Evolutionary conservation across 2,888 invertebrate species (phyloP), one percentile per base, ranked within the genome.

Genomic region (Dermolepida albohirtum): DNA sequence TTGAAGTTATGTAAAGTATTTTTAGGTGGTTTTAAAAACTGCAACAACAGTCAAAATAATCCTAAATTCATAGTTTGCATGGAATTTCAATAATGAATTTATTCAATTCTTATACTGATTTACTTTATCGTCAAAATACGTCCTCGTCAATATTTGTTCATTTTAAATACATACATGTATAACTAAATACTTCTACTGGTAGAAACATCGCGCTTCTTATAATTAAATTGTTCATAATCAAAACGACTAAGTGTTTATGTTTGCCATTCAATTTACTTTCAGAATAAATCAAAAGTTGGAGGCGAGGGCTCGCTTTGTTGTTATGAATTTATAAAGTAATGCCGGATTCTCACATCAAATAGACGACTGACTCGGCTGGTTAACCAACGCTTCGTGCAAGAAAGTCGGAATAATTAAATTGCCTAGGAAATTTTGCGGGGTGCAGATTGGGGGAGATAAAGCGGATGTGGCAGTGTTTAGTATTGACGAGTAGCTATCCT

Each of bases 181-280:
- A n/a, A n/a, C n/a, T 22, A 22, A 2, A 34, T 17, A 14, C 4
- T 49, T 16, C 22, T 8, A 49, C n/a, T n/a, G n/a, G 14, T 10
- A 22, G 10, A 8, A 49, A 49, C 34, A 22, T 22, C 12, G 27
- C n/a, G 14, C 16, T 47, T 47, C 34, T 39, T 47, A 16, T 62
- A 62, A 62, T 62, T 62, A 62, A 62, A 34, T 49, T 47, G 34
- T 47, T 34, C 47, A 49, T 62, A 62, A 57, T 49, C 16, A 39
- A 29, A 47, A 49, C 47, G 59, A 47, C 47, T 39, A 29, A 29
- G 11, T 62, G 16, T 49, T 29, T 34, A 34, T 62, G 34, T 62
- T 62, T 62, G 34, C 59, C 59, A 34, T 62, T 62, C 59, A 62
- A 62, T 62, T 62, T 62, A 62, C 47, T 62, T 47, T 40, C 43